A percentile compares a stretch with the other conserved stretches of the same genome.
phyloP scores from a whole-genome alignment of 2,888 invertebrate species.

The Rotaria sp. region DNA sequence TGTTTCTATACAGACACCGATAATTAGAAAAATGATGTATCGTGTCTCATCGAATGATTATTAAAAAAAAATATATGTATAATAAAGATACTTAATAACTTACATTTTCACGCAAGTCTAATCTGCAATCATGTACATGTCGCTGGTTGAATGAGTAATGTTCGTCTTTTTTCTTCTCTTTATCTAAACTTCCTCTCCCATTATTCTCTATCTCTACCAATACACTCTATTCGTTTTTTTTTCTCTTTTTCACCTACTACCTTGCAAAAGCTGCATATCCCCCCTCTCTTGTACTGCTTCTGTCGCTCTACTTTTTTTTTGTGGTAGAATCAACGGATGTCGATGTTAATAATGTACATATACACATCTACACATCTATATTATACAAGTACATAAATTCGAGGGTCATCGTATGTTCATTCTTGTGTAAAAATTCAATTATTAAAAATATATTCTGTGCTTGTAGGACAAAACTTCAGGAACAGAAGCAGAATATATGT shows the following conservation, averaged over 20 bases:
- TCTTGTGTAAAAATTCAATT: constrained; percentile 30
- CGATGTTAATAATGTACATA: not conserved
- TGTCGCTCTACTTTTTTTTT: not conserved
- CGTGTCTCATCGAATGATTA: not conserved
- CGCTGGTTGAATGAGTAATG: not conserved
- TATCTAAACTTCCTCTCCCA: not conserved
- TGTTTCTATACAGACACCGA: not conserved
- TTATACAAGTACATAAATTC: not conserved
- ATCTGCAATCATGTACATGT: not conserved
- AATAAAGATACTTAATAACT: not conserved
- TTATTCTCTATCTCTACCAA: not conserved
- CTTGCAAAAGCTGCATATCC: not conserved
- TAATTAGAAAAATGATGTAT: not conserved
- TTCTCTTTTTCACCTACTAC: not conserved
- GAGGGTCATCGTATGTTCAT: constrained; percentile 22
- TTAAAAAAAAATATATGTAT: not conserved
- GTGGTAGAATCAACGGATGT: not conserved
- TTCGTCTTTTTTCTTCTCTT: not conserved
- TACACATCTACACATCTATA: not conserved
- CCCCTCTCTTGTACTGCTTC: not conserved
- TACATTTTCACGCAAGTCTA: not conserved
- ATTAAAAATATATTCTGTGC: not conserved
- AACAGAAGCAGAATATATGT: not conserved
- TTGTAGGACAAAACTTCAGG: not conserved
- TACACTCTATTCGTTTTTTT: not conserved